phyloP scores from a whole-genome alignment of 2,797 vertebrate species.

The Poecile montanus region DNA sequence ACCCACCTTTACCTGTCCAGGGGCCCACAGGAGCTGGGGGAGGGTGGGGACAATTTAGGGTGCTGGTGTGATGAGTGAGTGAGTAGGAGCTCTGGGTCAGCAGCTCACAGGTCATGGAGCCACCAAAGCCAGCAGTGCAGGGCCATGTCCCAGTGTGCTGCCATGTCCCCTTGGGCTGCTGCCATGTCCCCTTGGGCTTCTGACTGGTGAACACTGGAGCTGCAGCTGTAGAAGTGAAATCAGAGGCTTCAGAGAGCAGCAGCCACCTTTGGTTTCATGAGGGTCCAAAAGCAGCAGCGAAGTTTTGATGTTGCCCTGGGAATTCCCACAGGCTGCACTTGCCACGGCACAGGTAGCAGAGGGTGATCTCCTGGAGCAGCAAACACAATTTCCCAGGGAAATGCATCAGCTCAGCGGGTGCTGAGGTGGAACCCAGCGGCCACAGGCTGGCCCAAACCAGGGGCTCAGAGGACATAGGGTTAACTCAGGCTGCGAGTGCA shows the following conservation, averaged over 20 bases:
- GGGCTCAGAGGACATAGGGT: neutral
- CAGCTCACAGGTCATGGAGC: rapidly evolving
- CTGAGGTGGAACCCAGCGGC: neutral
- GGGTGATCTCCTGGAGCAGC: neutral
- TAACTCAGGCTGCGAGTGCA: neutral
- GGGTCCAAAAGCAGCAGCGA: neutral
- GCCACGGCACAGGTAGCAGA: neutral
- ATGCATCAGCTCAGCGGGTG: neutral
- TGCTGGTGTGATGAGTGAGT: neutral
- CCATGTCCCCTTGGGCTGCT: neutral
- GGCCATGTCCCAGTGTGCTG: neutral
- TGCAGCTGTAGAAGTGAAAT: neutral
- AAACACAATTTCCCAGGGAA: neutral
- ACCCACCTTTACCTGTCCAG: neutral
- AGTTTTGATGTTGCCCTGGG: neutral
- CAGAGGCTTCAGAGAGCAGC: neutral
- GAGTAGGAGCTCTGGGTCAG: neutral
- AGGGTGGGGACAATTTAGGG: neutral
- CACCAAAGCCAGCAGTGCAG: neutral
- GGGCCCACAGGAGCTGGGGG: neutral
- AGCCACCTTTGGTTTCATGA: neutral
- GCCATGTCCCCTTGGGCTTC: neutral
- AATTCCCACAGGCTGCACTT: neutral
- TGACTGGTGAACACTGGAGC: neutral
- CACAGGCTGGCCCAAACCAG: rapidly evolving